Conservation (phyloP, 2,113 vertebrate species). For the Clarias magur region DNA sequence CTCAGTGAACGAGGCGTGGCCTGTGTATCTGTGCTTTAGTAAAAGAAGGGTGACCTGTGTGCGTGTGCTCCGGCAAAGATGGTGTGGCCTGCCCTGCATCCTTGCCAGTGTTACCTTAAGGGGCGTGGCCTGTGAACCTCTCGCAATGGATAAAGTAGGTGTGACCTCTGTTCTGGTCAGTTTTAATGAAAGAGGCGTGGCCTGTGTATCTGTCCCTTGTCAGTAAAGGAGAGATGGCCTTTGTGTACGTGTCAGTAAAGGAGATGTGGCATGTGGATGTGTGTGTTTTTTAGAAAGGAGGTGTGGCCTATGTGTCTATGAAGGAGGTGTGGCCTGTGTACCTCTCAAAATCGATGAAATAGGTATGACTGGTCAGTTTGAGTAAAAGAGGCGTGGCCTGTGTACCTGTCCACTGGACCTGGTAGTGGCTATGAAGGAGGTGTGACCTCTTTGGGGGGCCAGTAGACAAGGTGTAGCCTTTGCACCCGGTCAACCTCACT, state of each 20-base stretch:
- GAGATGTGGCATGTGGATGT: neutral
- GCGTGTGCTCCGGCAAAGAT: neutral
- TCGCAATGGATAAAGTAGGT: neutral
- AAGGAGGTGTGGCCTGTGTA: neutral
- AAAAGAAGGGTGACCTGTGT: neutral
- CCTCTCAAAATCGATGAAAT: neutral
- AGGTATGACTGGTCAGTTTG: neutral
- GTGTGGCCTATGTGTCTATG: neutral
- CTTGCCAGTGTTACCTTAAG: neutral
- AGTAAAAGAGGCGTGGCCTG: neutral
- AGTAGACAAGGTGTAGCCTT: neutral
- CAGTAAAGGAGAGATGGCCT: neutral
- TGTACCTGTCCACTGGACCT: neutral
- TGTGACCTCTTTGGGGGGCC: neutral
- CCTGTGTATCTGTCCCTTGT: neutral
- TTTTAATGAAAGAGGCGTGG: neutral
- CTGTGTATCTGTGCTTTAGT: neutral
- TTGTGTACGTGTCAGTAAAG: neutral
- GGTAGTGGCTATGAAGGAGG: neutral
- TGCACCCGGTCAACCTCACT: too few relatives aligned
- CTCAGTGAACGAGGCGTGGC: neutral
- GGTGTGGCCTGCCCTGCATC: neutral
- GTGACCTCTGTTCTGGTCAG: neutral
- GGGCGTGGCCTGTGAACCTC: neutral
- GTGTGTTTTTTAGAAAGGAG: neutral